Evolutionary conservation across 2,113 vertebrate genomes (phyloP).

Genomic region (Pseudonaja textilis): DNA sequence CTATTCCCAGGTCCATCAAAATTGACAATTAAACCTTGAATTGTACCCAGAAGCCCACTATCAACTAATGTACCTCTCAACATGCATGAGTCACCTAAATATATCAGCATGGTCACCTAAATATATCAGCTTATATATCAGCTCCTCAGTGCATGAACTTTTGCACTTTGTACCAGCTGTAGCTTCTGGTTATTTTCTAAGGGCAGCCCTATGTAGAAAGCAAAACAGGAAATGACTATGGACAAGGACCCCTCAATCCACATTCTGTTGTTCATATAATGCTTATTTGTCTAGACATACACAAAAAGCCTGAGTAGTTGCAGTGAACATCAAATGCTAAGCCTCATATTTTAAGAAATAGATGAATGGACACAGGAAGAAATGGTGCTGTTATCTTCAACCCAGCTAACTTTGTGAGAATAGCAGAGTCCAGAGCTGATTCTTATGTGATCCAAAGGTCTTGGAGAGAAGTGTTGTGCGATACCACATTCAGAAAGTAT

Average conservation of each 20-base stretch:
- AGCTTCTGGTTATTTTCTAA: not conserved
- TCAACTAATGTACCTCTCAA: not conserved
- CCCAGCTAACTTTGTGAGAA: not conserved
- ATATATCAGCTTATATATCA: not conserved
- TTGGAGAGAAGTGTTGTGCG: not conserved
- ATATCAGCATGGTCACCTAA: not conserved
- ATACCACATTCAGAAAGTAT: not conserved
- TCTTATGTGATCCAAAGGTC: not conserved
- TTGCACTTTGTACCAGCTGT: not conserved
- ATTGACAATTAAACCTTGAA: not conserved
- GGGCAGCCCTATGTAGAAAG: not conserved
- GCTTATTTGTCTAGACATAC: not conserved
- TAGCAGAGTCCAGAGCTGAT: not conserved
- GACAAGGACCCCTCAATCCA: not conserved
- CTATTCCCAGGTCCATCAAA: not conserved
- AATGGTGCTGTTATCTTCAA: not conserved
- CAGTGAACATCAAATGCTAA: not conserved
- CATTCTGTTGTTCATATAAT: not conserved
- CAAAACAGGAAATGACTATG: not conserved
- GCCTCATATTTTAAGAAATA: not conserved
- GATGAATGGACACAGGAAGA: not conserved
- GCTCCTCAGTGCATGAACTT: not conserved
- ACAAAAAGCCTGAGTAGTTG: not conserved
- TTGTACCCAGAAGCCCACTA: not conserved
- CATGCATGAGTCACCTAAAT: not conserved